Base-by-base conservation (phyloP, 2,888 invertebrate genomes). In the Tenthredo amoena region DNA sequence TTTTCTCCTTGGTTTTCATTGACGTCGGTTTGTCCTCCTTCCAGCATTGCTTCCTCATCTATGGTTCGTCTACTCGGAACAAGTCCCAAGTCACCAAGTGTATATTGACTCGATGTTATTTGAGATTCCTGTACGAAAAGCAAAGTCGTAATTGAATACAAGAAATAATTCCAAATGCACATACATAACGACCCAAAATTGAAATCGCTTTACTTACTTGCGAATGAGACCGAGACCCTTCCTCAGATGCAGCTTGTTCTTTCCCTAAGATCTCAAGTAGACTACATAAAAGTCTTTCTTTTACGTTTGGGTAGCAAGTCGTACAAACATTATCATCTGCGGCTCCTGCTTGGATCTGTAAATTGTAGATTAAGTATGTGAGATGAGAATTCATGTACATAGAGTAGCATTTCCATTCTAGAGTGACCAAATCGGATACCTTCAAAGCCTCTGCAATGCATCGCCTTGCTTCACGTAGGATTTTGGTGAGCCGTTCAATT, bases 401-500 rank as follows among this genome's bases (percentile, higher is more conserved):
- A 58, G 31, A 21, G 74, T 50, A 82, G 18, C 34, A 86, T 74
- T 81, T 84, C 82, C 9, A 84, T 55, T 77, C 85, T 71, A 65
- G 82, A 50, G 40, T 65, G 62, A 72, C 86, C 40, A 34, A 77
- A 82, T 21, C 74, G 85, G 79, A 84, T 88, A 92, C 92, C 87
- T 89, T 87, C 15, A 91, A 87, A 47, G 90, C 90, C 26, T 92
- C 87, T 34, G 89, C 86, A 12, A 94, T 88, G 65, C 90, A 89
- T 26, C 86, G 85, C 81, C 90, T 91, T 5, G 96, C 96, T 90
- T 96, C 95, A 88, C 95, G 94, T 34, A 97, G 92, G 85, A 96
- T 94, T 62, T 94, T 94, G 12, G 94, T 95, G 5, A 97, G 91
- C 71, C 95, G 95, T 26, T 94, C 93, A 55, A 94, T 94, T 90